Evolutionary conservation across 1,140 invertebrate species (phyloP), one percentile per base, ranked within the genome.

Genomic region (Pseudoatta argentina): DNA sequence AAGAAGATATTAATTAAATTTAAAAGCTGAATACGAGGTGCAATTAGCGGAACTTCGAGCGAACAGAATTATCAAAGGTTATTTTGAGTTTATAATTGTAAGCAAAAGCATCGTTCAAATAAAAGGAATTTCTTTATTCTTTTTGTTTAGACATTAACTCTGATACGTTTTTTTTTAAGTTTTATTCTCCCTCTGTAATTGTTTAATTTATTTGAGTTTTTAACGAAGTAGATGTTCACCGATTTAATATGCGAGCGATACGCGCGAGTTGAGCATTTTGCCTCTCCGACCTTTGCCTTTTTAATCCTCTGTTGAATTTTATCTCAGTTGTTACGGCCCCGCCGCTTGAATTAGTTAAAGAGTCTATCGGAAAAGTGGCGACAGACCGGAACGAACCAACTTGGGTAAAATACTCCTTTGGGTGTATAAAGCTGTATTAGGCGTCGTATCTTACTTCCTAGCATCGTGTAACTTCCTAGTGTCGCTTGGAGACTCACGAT

Each of bases 261-360:
- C 34, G 67, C 53, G 34, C 30, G 39, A 44, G 66, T 44, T 27
- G 21, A 57, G 12, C n/a, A 39, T 67, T 87, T 53, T 21, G 48
- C 21, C 18, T 51, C 71, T 77, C 30, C 18, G 71, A 21, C 51
- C 27, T 30, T 59, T 87, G 76, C 71, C 57, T 89, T 88, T 90
- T 88, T 90, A 90, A 91, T 89, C 83, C 87, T 48, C 59, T 8
- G 69, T 12, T 67, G 82, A 91, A 89, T 91, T 91, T 92, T 87
- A 86, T 85, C 66, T 75, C 30, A 27, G 39, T 48, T 59, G 21
- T 57, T 18, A n/a, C 63, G 51, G 39, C 61, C 57, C 55, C 27
- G 59, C 55, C 67, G 86, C 88, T 85, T 92, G 89, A 93, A 92
- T 93, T 93, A 91, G 88, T 93, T 92, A 88, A 93, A 93, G 85